A percentile compares a stretch with the other conserved stretches of the same genome.
phyloP scores from a whole-genome alignment of 1,140 invertebrate species.

The Caenorhabditis inopinata region DNA sequence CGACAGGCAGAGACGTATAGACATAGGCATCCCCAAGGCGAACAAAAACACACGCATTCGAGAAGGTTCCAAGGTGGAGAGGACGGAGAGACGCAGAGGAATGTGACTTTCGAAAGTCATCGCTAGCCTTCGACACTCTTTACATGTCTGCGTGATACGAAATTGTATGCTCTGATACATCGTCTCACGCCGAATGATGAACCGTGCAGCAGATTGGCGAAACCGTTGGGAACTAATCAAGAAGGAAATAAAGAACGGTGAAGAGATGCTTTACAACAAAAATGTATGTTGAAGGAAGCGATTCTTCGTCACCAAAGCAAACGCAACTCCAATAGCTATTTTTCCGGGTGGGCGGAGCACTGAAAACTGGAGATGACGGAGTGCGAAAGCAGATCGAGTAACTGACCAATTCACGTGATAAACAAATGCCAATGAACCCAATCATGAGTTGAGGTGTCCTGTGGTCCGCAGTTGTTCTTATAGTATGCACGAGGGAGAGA shows the following conservation, averaged over 20 bases:
- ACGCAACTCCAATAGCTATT: not conserved
- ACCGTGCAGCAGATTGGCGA: not conserved
- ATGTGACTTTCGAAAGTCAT: constrained; percentile 11
- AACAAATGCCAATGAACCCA: not conserved
- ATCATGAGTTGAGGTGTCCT: not conserved
- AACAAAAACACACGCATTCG: not conserved
- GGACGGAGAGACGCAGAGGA: not conserved
- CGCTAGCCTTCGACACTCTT: not conserved
- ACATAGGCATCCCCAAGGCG: not conserved
- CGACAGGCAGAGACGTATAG: not conserved
- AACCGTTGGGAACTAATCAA: not conserved
- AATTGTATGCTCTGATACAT: not conserved
- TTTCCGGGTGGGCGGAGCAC: not conserved
- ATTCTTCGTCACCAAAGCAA: not conserved
- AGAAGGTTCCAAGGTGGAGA: not conserved
- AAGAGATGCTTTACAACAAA: not conserved
- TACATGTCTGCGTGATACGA: not conserved
- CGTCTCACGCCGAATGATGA: not conserved
- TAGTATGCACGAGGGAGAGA: not conserved
- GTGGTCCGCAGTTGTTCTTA: not conserved
- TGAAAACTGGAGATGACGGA: not conserved
- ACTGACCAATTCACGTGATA: not conserved
- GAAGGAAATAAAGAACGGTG: not conserved
- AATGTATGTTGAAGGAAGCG: not conserved
- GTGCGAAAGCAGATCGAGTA: not conserved